Evolutionary conservation across 2,797 vertebrate species (phyloP), one percentile per base, ranked within the genome.

Genomic region (Danio aesculapii): DNA sequence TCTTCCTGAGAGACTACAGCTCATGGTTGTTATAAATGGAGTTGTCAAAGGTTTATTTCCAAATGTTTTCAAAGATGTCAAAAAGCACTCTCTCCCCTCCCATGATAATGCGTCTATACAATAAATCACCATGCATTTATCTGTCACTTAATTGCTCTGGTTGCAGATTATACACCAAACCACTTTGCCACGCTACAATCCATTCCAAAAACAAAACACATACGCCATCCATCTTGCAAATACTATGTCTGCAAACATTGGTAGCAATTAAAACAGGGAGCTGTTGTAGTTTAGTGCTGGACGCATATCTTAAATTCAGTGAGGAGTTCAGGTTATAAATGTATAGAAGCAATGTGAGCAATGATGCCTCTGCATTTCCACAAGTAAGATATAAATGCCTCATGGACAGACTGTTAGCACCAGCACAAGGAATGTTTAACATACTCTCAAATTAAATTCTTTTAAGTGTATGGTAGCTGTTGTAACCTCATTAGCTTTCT

Each of bases 361-460:
- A 10, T n/a, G 6, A 66, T 39, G 8, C 6, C 19, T 47, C 4
- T 59, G 46, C n/a, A 70, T 14, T 63, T 71, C 19, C 77, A 72
- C 49, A 46, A 6, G 58, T 79, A 44, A 63, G 53, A 72, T 79
- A 19, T 46, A 79, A 79, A 79, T 72, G 59, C 41, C 49, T 72
- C 59, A 64, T 63, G 17, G 13, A 30, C 57, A 62, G 17, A 8
- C 68, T n/a, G 14, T 72, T 72, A 72, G 50, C 77, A 64, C 49
- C 5, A 55, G 2, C 39, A n/a, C 49, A 64, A 10, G 58, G 41
- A 79, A 79, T 79, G 49, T 53, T 64, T 59, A 71, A 21, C 49
- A 55, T 72, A 30, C 68, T 44, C 49, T 64, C 43, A 72, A 72
- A 72, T 79, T 53, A 72, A 79, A 72, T 62, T 61, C 6, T 30